These are phyloP conservation scores for Cheilinus undulatus DNA, from an alignment of 2,113 vertebrate genomes.

Conservation along the genomic window DNA sequence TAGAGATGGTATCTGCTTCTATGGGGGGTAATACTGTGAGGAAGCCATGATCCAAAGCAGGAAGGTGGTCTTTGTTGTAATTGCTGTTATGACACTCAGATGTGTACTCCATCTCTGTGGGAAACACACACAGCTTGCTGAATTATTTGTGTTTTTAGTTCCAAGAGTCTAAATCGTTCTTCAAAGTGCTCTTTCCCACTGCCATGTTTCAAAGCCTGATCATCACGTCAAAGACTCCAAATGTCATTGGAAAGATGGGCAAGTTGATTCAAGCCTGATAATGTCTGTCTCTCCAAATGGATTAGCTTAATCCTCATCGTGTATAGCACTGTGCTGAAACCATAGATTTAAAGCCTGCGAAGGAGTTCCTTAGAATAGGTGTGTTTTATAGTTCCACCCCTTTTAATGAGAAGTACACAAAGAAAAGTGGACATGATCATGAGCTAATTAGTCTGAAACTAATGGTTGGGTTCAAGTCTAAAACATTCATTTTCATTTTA, in stretches of 20 bases:
- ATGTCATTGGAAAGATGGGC: slow-evolving; percentile 44
- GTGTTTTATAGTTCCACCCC: slow-evolving; percentile 15
- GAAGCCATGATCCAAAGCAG: slow-evolving; percentile 50
- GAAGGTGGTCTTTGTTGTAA: slow-evolving; percentile 68
- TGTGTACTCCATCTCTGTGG: slow-evolving; percentile 41
- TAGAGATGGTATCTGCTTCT: slow-evolving; percentile 45
- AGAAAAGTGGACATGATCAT: not conserved
- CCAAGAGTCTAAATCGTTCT: slow-evolving; percentile 33
- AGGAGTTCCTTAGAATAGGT: not conserved
- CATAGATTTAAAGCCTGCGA: slow-evolving; percentile 13
- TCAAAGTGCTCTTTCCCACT: slow-evolving; percentile 22
- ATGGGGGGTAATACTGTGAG: slow-evolving; percentile 36
- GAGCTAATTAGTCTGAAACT: no score
- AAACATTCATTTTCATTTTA: not conserved
- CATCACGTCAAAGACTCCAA: slow-evolving; percentile 35
- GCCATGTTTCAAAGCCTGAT: slow-evolving; percentile 21
- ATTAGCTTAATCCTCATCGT: slow-evolving; percentile 35
- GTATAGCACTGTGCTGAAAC: slow-evolving; percentile 17
- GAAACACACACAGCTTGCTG: slow-evolving; percentile 37
- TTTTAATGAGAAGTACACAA: not conserved
- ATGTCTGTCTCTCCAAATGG: slow-evolving; percentile 43
- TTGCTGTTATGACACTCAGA: slow-evolving; percentile 62
- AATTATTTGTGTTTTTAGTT: slow-evolving; percentile 40
- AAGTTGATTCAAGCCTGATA: slow-evolving; percentile 51
- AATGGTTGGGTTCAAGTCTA: not conserved